phyloP scores from a whole-genome alignment of 2,888 invertebrate genomes.

The Parelbella ahira region DNA sequence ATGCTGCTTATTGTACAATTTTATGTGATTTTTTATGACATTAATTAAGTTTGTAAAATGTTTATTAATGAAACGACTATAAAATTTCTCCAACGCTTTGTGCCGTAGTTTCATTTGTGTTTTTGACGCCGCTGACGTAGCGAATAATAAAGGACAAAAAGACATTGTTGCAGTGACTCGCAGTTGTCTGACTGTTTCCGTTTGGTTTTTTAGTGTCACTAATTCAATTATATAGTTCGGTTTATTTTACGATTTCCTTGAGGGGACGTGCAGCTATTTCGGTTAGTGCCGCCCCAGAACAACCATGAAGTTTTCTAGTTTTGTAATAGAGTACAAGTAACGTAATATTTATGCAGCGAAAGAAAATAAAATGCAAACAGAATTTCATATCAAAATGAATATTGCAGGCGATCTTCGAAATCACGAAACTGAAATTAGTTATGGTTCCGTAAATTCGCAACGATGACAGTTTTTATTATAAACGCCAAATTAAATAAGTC shows the following conservation, averaged over 20 bases:
- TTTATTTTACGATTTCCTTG: slow-evolving; percentile 11
- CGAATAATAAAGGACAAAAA: no score
- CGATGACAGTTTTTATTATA: slow-evolving; percentile 11
- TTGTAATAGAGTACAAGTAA: background rate
- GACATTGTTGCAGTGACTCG: slow-evolving; percentile 8
- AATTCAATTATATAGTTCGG: slow-evolving; percentile 10
- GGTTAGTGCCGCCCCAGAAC: background rate
- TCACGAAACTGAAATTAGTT: slow-evolving; percentile 4
- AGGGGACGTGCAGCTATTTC: slow-evolving; percentile 10
- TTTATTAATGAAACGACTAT: no score
- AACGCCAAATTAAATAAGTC: slow-evolving; percentile 3
- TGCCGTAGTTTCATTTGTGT: no score
- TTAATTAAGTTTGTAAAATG: no score
- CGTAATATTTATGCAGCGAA: slow-evolving; percentile 1
- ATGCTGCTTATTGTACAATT: no score
- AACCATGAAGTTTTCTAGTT: background rate
- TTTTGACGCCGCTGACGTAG: no score
- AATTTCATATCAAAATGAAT: slow-evolving; percentile 8
- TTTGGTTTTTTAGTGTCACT: slow-evolving; percentile 1
- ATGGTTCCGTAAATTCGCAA: slow-evolving; percentile 10
- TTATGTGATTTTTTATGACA: no score
- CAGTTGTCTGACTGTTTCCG: slow-evolving; percentile 1
- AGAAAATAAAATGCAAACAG: slow-evolving; percentile 1
- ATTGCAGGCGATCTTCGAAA: slow-evolving; percentile 3
- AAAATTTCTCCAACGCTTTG: background rate